A percentile compares a stretch with the other conserved stretches of the same genome.
Evolutionary conservation across 2,113 vertebrate species (phyloP).

Genomic region (Todiramphus chloris): DNA sequence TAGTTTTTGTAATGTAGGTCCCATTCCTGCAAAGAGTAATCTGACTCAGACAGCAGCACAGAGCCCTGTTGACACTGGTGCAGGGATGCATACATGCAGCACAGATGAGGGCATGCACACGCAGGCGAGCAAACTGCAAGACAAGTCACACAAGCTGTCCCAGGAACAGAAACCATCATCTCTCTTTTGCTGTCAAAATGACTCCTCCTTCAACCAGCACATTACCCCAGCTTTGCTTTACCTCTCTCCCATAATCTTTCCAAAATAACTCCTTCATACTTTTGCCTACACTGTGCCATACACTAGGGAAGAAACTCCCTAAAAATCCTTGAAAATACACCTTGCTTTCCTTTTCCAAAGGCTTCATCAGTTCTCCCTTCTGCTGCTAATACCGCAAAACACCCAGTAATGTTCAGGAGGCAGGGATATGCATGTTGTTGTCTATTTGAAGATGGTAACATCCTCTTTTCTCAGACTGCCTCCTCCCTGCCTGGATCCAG

Average conservation of each 20-base stretch:
- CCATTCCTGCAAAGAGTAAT: neutral
- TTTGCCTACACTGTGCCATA: neutral
- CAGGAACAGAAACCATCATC: neutral
- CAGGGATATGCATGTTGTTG: fast-evolving
- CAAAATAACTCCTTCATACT: neutral
- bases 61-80: neutral
- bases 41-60: neutral
- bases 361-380: neutral
- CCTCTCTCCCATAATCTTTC: neutral
- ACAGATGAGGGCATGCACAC: fast-evolving
- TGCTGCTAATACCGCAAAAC: neutral
- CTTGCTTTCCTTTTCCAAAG: neutral
- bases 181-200: neutral
- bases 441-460: fast-evolving
- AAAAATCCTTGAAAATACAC: neutral
- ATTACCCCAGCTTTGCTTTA: neutral
- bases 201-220: neutral
- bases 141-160: neutral
- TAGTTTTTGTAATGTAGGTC: neutral
- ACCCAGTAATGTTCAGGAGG: neutral
- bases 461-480: neutral
- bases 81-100: neutral
- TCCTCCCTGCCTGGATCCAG: neutral
- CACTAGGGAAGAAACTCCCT: neutral
- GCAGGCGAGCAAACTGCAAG: neutral